phyloP scores from a whole-genome alignment of 2,797 vertebrate genomes.

The Gambusia yucatana region DNA sequence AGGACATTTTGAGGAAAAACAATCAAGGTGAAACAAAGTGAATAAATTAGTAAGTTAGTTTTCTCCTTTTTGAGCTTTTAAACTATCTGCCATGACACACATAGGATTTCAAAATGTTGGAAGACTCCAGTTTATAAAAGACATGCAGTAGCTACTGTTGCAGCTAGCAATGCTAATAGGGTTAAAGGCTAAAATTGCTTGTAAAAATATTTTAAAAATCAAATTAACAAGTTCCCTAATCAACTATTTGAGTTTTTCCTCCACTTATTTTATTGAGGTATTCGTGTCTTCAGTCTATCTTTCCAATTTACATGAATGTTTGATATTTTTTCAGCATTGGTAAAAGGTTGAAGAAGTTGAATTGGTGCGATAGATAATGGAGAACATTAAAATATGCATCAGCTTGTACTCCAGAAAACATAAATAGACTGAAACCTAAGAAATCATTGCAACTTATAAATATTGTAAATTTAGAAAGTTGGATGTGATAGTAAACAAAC shows the following conservation, averaged over 20 bases:
- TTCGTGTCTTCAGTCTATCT: neutral
- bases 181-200: neutral
- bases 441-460: constrained; percentile 1
- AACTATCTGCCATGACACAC: neutral
- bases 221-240: neutral
- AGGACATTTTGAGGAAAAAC: neutral
- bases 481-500: neutral
- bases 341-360: neutral
- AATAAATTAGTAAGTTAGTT: neutral
- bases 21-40: neutral
- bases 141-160: neutral
- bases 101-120: neutral
- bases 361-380: neutral
- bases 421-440: neutral
- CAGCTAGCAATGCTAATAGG: neutral
- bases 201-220: neutral
- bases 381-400: neutral
- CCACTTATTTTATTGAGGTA: neutral
- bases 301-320: neutral
- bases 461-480: constrained; percentile 1
- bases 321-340: neutral
- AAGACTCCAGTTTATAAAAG: neutral
- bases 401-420: neutral
- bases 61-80: neutral
- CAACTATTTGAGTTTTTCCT: neutral